Evolutionary conservation across 1,140 invertebrate genomes (phyloP), one percentile per base, ranked within the genome.

Genomic region (Geopemphigus sp.): DNA sequence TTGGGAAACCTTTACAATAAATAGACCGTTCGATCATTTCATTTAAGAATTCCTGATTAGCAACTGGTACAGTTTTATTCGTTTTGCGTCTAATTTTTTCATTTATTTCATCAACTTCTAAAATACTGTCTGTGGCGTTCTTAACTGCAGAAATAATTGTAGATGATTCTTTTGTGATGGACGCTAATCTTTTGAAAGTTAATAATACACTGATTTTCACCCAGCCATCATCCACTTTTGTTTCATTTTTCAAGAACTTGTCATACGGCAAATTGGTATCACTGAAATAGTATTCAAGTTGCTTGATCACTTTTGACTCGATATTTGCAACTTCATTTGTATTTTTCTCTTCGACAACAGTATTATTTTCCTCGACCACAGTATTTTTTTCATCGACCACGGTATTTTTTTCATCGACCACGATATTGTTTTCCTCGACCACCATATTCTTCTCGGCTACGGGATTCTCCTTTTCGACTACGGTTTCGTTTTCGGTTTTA

Each of bases 1-100:
- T 85, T 2, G 94, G 91, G 84, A 98, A 98, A 61, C 94, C 94
- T 89, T 98, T 98, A 45, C 91, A 89, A 86, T 98, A 98, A 26
- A 94, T 88, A 68, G 95, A 94, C 80, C 92, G 89, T 5, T 87
- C 86, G 83, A 90, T 88, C 17, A 96, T 86, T 82, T 94, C 91
- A 83, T 95, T 92, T 83, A 91, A 90, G 57, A 92, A 90, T 81
- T 94, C 92, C 81, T 95, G 93, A 83, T 93, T 91, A 84, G 93
- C 91, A 82, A 92, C 91, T n/a, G 95, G 96, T 5, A 97, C 83
- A 0, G 95, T 93, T 82, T 91, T 88, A 24, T 92, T 89, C 0
- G 90, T 89, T 81, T 89, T 90, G 45, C 96, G 88, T 47, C 96
- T 88, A 66, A 98, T 89, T 84, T 95, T 97, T 50, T 88, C 90